phyloP scores from a whole-genome alignment of 2,113 vertebrate species.

The Paramisgurnus dabryanus region DNA sequence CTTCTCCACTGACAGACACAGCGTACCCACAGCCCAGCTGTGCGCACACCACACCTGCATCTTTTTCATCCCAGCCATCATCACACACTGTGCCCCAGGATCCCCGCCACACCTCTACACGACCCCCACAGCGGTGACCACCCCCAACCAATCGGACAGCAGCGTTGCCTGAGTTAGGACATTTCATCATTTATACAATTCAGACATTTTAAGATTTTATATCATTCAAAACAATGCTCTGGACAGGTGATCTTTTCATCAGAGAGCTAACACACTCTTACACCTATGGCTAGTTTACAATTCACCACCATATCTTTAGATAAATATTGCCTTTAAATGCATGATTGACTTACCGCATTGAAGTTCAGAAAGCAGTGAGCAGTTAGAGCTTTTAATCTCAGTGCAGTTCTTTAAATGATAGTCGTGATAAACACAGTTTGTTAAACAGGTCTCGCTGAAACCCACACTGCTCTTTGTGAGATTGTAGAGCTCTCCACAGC shows the following conservation, averaged over 20 bases:
- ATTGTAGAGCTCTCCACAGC: slow-evolving; percentile 50
- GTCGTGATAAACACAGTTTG: slow-evolving; percentile 54
- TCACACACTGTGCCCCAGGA: slow-evolving; percentile 73
- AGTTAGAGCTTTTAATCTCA: slow-evolving; percentile 2
- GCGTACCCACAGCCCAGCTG: slow-evolving; percentile 73
- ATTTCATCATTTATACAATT: no score
- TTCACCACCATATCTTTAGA: no score
- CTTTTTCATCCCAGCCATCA: slow-evolving; percentile 69
- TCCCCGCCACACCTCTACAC: slow-evolving; percentile 70
- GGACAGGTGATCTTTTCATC: no score
- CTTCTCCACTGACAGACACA: slow-evolving; percentile 63
- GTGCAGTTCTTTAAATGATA: slow-evolving; percentile 63
- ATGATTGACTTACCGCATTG: slow-evolving; percentile 39
- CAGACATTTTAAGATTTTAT: no score
- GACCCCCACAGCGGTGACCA: slow-evolving; percentile 64
- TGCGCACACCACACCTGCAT: slow-evolving; percentile 65
- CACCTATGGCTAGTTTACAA: no score
- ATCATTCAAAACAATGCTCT: no score
- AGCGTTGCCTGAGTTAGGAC: slow-evolving; percentile 56
- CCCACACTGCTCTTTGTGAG: background rate
- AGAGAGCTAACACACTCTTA: no score
- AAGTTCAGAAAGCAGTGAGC: slow-evolving; percentile 42
- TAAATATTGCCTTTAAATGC: background rate
- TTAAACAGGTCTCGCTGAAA: slow-evolving; percentile 54
- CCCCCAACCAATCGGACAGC: slow-evolving; percentile 56